A percentile compares a stretch with the other conserved stretches of the same genome.
phyloP scores from a whole-genome alignment of 1,140 invertebrate species.

The Plectus sambesii region DNA sequence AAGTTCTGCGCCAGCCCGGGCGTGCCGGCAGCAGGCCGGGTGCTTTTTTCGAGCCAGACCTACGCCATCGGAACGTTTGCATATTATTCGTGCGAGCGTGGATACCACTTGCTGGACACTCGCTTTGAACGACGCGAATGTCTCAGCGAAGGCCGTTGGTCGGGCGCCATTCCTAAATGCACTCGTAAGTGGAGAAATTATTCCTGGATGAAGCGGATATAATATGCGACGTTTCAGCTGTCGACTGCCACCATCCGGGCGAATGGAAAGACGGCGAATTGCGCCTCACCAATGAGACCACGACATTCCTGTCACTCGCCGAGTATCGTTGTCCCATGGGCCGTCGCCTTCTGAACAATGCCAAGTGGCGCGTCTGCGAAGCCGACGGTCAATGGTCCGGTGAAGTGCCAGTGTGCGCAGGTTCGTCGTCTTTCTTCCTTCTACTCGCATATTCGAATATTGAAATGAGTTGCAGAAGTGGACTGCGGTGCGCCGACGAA shows the following conservation, averaged over 20 bases:
- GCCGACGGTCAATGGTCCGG: constrained; percentile 13
- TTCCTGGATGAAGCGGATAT: constrained; percentile 1
- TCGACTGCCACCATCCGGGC: constrained; percentile 16
- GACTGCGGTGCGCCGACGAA: constrained; percentile 25
- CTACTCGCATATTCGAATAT: constrained; percentile 3
- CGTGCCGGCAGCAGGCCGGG: constrained; percentile 19
- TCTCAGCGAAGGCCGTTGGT: constrained; percentile 19
- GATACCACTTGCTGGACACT: constrained; percentile 19
- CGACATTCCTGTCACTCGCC: too few relatives aligned
- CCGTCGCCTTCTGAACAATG: constrained; percentile 13
- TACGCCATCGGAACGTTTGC: constrained; percentile 27
- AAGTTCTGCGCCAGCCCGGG: constrained; percentile 30
- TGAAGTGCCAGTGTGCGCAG: constrained; percentile 10
- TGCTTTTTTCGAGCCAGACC: constrained; percentile 25
- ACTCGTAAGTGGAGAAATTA: constrained; percentile 5
- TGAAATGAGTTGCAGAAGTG: constrained; percentile 15
- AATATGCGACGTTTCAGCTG: constrained; percentile 15
- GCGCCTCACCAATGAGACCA: constrained; percentile 17
- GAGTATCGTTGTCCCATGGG: too few relatives aligned
- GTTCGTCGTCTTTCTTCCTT: neutral
- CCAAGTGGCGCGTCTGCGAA: constrained; percentile 13
- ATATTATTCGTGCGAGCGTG: constrained; percentile 27
- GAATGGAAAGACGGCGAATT: constrained; percentile 14
- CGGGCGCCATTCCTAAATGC: constrained; percentile 19
- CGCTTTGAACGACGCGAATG: constrained; percentile 20